phyloP scores from a whole-genome alignment of 2,113 vertebrate species.

The Columba livia region DNA sequence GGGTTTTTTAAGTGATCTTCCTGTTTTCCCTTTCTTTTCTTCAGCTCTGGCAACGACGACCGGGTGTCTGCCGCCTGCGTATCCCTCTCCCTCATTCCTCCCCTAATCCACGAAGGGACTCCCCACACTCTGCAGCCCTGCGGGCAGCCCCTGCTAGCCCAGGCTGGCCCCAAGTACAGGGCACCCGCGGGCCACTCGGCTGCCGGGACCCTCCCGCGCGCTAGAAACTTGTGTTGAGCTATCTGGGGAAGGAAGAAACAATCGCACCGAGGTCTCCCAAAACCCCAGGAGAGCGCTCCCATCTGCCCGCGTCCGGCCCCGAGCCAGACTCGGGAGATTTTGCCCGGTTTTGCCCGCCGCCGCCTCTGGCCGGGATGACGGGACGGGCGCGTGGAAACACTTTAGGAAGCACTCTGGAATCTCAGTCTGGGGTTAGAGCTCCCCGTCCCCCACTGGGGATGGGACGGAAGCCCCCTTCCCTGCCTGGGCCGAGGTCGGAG shows the following conservation, averaged over 20 bases:
- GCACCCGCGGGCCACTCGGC: not conserved
- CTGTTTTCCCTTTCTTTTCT: not conserved
- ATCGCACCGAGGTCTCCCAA: not conserved
- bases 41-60: not conserved
- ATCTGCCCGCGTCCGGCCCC: not conserved
- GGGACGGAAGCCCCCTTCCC: not conserved
- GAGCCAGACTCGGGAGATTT: no score
- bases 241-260: not conserved
- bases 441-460: no score
- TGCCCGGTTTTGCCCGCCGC: not conserved
- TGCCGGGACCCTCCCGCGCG: not conserved
- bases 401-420: not conserved
- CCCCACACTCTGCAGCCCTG: not conserved
- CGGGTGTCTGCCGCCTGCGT: accelerated
- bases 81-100: not conserved
- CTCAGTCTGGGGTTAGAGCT: not conserved
- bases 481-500: not conserved
- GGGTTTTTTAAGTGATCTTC: not conserved
- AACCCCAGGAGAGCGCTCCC: not conserved
- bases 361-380: not conserved
- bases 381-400: not conserved
- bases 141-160: not conserved
- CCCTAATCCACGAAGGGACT: not conserved
- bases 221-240: not conserved
- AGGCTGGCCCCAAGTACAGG: no score